Conservation (phyloP, 2,797 vertebrate species). For the Furcifer pardalis region DNA sequence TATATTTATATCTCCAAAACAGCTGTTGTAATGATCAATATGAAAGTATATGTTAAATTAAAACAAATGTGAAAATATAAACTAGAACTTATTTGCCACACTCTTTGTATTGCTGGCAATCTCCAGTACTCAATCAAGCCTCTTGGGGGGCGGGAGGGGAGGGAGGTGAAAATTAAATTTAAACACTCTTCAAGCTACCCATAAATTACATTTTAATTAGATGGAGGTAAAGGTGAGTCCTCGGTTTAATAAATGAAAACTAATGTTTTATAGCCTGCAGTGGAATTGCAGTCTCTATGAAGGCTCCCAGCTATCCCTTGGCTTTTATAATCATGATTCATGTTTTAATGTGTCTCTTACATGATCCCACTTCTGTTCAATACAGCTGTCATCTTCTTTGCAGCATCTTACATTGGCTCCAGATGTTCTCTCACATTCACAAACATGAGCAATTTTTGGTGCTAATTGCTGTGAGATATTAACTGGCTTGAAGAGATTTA, state of each 20-base stretch:
- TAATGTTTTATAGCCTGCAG: not conserved
- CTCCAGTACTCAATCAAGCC: too few relatives aligned
- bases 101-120: not conserved
- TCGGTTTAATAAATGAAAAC: not conserved
- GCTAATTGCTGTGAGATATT: not conserved
- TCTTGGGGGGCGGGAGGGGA: not conserved
- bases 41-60: too few relatives aligned
- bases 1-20: too few relatives aligned
- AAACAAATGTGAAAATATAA: too few relatives aligned
- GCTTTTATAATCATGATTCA: not conserved
- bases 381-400: not conserved
- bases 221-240: not conserved
- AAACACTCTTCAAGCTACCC: not conserved
- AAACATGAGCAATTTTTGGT: not conserved
- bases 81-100: too few relatives aligned
- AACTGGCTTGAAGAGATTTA: not conserved
- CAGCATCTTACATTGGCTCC: too few relatives aligned
- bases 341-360: not conserved
- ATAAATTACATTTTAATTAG: not conserved
- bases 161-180: not conserved
- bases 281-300: not conserved
- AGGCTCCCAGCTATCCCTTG: not conserved
- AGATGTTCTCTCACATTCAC: not conserved
- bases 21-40: too few relatives aligned
- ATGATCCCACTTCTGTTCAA: not conserved